phyloP scores from a whole-genome alignment of 2,888 invertebrate species.

The Portevinia maculata region DNA sequence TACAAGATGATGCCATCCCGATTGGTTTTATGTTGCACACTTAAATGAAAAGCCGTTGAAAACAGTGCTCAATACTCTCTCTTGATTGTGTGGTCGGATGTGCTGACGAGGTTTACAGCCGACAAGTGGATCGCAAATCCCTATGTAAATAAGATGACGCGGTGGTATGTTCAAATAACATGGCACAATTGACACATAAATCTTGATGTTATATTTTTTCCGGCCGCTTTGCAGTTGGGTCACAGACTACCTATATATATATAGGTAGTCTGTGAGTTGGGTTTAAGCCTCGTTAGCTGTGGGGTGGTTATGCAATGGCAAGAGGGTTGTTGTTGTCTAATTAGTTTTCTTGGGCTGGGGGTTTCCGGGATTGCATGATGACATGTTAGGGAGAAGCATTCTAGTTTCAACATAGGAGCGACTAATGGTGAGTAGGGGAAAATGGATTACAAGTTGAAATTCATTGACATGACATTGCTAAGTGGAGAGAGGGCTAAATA shows the following conservation, averaged over 20 bases:
- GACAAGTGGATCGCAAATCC: constrained; percentile 51
- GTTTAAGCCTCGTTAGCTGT: constrained; percentile 29
- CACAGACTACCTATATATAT: no score
- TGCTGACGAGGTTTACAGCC: constrained; percentile 11
- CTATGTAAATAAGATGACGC: constrained; percentile 49
- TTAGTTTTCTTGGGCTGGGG: constrained; percentile 12
- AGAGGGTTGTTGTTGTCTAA: constrained; percentile 33
- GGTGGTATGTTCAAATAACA: constrained; percentile 25
- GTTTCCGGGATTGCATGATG: constrained; percentile 43
- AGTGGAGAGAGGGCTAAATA: not conserved
- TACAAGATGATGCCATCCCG: constrained; percentile 51
- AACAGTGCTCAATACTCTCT: constrained; percentile 18
- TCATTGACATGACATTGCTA: not conserved
- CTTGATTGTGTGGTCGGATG: constrained; percentile 66
- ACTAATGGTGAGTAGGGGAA: constrained; percentile 1
- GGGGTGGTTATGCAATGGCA: constrained; percentile 34
- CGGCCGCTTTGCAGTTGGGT: not conserved
- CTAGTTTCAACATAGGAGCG: constrained; percentile 14
- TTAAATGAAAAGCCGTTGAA: constrained; percentile 29
- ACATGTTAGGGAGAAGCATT: not conserved
- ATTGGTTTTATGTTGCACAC: constrained; percentile 24
- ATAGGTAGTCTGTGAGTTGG: no score
- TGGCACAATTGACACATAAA: constrained; percentile 65
- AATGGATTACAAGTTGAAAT: not conserved
- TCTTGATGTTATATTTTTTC: constrained; percentile 40